These are phyloP conservation scores for Passerculus sandwichensis DNA, from an alignment of 2,797 vertebrate species.

Conservation along the genomic window DNA sequence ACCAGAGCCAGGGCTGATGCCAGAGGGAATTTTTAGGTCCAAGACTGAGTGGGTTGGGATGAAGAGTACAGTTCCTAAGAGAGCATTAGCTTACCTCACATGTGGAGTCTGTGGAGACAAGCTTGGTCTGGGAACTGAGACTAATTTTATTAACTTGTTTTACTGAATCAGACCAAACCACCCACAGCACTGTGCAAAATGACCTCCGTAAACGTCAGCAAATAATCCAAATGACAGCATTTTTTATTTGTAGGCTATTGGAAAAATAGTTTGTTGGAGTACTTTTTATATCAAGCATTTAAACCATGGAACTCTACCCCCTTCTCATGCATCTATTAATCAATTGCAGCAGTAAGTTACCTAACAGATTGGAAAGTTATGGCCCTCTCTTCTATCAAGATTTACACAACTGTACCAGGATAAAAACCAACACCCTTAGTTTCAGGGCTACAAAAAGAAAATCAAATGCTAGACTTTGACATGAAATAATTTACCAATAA, in stretches of 20 bases:
- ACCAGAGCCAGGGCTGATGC: background rate
- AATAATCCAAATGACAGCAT: background rate
- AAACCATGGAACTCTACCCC: background rate
- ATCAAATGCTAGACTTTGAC: background rate
- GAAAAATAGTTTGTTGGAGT: background rate
- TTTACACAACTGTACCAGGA: background rate
- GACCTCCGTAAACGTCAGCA: background rate
- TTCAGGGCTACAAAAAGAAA: background rate
- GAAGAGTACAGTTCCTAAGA: background rate
- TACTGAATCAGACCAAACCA: constrained; percentile 6
- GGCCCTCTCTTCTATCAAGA: background rate
- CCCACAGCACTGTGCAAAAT: background rate
- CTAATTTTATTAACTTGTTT: background rate
- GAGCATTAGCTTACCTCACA: background rate
- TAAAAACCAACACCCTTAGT: background rate
- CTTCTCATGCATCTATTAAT: background rate
- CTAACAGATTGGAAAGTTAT: background rate
- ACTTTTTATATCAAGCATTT: background rate
- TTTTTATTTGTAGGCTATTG: background rate
- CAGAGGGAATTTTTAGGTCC: background rate
- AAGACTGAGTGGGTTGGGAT: background rate
- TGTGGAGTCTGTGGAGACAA: background rate
- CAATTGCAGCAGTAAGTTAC: background rate
- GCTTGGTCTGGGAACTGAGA: background rate
- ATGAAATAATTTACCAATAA: background rate